phyloP scores from a whole-genome alignment of 2,113 vertebrate genomes.

The Nannospalax galili region DNA sequence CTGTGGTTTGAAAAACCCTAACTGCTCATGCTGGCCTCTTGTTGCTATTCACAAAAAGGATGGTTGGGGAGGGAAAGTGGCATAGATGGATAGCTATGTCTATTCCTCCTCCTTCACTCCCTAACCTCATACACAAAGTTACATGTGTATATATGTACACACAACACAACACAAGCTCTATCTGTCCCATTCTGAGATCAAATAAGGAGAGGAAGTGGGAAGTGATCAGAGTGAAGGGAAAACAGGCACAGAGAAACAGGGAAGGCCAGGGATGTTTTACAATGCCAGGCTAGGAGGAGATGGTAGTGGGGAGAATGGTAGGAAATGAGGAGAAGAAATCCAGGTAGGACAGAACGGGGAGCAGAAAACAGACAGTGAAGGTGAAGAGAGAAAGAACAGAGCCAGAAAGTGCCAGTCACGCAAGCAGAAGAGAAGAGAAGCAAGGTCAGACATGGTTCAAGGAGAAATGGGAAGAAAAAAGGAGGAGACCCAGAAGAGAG shows the following conservation, averaged over 20 bases:
- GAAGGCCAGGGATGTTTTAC: background rate
- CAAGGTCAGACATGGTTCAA: conserved; percentile 28
- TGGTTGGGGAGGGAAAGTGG: conserved; percentile 30
- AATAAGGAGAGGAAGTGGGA: conserved; percentile 16
- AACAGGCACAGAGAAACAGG: background rate
- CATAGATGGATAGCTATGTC: conserved; percentile 61
- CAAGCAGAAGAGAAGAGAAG: background rate
- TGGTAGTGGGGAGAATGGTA: background rate
- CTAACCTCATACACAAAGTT: background rate
- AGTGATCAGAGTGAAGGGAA: background rate
- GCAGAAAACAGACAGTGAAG: background rate
- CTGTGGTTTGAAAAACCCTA: conserved; percentile 52
- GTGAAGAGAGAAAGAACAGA: background rate
- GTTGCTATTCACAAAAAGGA: conserved; percentile 37
- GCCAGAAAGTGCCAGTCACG: background rate
- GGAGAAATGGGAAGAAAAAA: conserved; percentile 32
- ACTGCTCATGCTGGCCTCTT: conserved; percentile 28
- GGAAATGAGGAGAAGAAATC: background rate
- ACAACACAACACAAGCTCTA: background rate
- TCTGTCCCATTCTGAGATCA: conserved; percentile 48
- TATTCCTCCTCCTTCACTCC: conserved; percentile 50
- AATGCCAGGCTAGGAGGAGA: background rate
- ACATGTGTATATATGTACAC: background rate
- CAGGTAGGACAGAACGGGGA: background rate
- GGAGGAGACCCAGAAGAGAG: background rate